Evolutionary conservation across 2,797 vertebrate genomes (phyloP), one percentile per base, ranked within the genome.

Genomic region (Anolis apletophallus): DNA sequence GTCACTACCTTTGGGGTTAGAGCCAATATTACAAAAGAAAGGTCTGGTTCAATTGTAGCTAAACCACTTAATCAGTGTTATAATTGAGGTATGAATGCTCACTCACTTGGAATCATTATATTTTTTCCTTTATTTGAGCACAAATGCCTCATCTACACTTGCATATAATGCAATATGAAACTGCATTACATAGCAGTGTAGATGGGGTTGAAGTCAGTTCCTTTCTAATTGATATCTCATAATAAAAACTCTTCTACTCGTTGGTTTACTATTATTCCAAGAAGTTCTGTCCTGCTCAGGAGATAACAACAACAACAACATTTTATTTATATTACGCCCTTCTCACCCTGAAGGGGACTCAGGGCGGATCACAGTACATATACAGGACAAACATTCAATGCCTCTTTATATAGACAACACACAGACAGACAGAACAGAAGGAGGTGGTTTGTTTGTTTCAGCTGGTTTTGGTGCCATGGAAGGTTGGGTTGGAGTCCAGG

Each of bases 91-190:
- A 26, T 59, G 17, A 17, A 40, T 23, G 23, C 88, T 88, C 80
- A 89, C 85, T 91, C 81, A 68, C 68, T 88, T 93, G 91, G 91
- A 92, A 50, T 23, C 85, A 57, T 88, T 90, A 71, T 80, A 88
- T 74, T 21, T 87, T 64, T 88, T 93, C 77, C 90, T 94, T 90
- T 85, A 78, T 91, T 90, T 83, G 88, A 93, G 91, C 86, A 82
- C 83, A 87, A 57, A 69, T 85, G 82, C 40, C 40, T 5, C 40
- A 40, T 40, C 40, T 40, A 40, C 40, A 40, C 40, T 40, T 40
- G 40, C 40, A 40, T 40, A 40, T 40, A 40, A 40, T 40, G 40
- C 40, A 40, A 5, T 5, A 40, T 40, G 40, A n/a, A n/a, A n/a
- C n/a, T n/a, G n/a, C n/a, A 46, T 46, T 46, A 46, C 6, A 46